Conservation (phyloP, 1,140 invertebrate species). For the Panonychus citri region DNA sequence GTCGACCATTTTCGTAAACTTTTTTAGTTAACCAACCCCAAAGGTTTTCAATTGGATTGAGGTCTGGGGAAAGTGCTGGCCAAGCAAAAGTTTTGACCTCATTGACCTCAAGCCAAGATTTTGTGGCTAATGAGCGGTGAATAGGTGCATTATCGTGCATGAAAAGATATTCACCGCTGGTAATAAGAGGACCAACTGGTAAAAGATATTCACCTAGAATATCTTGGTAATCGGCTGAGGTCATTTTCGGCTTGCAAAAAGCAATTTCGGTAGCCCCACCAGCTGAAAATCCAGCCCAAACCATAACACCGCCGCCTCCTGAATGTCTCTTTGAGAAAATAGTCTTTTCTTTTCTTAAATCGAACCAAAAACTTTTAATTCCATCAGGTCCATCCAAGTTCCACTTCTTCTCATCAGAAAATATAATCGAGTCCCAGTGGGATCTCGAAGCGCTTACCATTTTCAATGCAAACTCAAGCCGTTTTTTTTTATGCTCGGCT, state of each 20-base stretch:
- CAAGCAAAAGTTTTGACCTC: conserved; percentile 18
- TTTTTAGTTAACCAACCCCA: conserved; percentile 15
- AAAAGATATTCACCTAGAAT: neutral
- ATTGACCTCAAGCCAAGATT: conserved; percentile 14
- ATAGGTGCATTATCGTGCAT: conserved; percentile 22
- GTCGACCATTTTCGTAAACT: conserved; percentile 3
- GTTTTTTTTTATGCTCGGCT: neutral
- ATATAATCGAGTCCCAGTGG: conserved; percentile 1
- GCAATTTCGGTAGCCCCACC: neutral
- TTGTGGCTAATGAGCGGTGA: conserved; percentile 17
- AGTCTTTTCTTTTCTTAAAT: conserved; percentile 3
- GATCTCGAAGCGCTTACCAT: neutral
- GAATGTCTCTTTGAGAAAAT: conserved; percentile 1
- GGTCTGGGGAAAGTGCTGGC: conserved; percentile 21
- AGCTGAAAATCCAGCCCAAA: neutral
- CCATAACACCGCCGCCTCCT: conserved; percentile 9
- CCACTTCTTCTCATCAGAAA: conserved; percentile 12
- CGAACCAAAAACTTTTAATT: conserved; percentile 2
- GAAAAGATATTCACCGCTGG: conserved; percentile 7
- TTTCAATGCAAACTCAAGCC: neutral
- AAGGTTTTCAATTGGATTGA: conserved; percentile 24
- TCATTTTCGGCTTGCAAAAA: neutral
- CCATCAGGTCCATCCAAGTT: conserved; percentile 14
- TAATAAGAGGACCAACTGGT: neutral
- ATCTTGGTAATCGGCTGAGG: neutral